phyloP scores from a whole-genome alignment of 2,113 vertebrate species.

The Embiotoca jacksoni region DNA sequence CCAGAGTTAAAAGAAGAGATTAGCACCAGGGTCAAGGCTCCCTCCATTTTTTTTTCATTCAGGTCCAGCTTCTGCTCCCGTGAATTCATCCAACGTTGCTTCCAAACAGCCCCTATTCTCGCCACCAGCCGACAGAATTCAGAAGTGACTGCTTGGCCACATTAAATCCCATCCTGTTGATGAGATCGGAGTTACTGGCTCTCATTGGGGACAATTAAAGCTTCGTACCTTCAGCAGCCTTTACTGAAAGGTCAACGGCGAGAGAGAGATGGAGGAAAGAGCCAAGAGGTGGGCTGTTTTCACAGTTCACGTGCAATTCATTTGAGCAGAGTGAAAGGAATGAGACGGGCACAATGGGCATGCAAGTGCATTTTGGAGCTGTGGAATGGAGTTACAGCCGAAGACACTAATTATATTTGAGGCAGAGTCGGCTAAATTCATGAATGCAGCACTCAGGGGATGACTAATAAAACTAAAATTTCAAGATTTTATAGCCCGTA shows the following conservation, averaged over 20 bases:
- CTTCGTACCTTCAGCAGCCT: slow-evolving; percentile 39
- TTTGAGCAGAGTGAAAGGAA: slow-evolving; percentile 46
- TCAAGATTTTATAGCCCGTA: slow-evolving; percentile 56
- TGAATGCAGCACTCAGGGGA: slow-evolving; percentile 44
- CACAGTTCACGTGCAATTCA: slow-evolving; percentile 35
- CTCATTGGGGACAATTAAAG: slow-evolving; percentile 66
- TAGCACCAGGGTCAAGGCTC: neutral
- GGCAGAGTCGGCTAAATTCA: slow-evolving; percentile 56
- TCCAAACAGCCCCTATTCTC: slow-evolving; percentile 31
- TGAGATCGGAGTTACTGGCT: slow-evolving; percentile 56
- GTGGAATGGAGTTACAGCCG: slow-evolving; percentile 59
- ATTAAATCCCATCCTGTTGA: slow-evolving; percentile 51
- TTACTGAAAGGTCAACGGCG: slow-evolving; percentile 54
- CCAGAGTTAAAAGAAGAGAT: neutral
- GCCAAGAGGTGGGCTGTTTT: neutral
- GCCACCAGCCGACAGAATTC: slow-evolving; percentile 25
- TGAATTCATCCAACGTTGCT: slow-evolving; percentile 31
- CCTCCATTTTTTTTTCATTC: slow-evolving; percentile 29
- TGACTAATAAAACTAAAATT: slow-evolving; percentile 61
- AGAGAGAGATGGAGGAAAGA: slow-evolving; percentile 17
- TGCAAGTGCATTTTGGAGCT: slow-evolving; percentile 25
- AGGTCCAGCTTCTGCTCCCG: neutral
- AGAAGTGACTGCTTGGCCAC: slow-evolving; percentile 30
- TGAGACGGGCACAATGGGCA: slow-evolving; percentile 44
- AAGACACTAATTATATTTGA: slow-evolving; percentile 67